Evolutionary conservation across 2,113 vertebrate species (phyloP), one percentile per base, ranked within the genome.

Genomic region (cat (Felis catus)): DNA sequence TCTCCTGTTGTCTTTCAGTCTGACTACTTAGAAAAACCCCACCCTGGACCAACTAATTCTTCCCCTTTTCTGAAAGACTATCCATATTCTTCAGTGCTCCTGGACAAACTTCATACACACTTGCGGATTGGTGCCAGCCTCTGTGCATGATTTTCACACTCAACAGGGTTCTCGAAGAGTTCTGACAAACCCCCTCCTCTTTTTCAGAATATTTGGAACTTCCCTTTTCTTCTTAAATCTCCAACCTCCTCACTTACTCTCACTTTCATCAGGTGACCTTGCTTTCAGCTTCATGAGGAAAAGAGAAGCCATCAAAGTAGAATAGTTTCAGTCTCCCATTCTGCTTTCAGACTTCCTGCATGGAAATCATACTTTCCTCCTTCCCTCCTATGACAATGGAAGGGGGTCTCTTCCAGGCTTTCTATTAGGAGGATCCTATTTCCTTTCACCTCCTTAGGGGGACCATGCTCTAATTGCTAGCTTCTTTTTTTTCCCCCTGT

Each of bases 201-300:
- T 87, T 74, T 5, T 5, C 27, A 39, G 82, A 80, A 80, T 61
- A 82, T 61, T 79, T 74, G 39, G 18, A 80, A 68, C 14, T 65
- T 91, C 33, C 85, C 53, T 86, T 78, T 91, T 65, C 84, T 85
- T 89, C 27, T 71, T 45, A 45, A 86, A 83, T 94, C 27, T 94
- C 18, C 14, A 68, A 41, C 4, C 2, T 14, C 51, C 55, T 91
- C 58, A 45, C 4, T 58, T 1, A 48, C 33, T 89, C 14, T 94
- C 61, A 76, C 36, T 94, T 96, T 68, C 18, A 27, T 65, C 41
- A 83, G 36, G 21, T 15, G 29, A 33, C 7, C 14, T 90, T 91
- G 9, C 48, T 95, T 93, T 93, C 48, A 95, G 18, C 45, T 82
- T 97, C 79, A 45, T 16, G 15, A 95, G 27, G 70, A n/a, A 95